Evolutionary conservation across 2,113 vertebrate species (phyloP).

Genomic region (Tursiops truncatus): DNA sequence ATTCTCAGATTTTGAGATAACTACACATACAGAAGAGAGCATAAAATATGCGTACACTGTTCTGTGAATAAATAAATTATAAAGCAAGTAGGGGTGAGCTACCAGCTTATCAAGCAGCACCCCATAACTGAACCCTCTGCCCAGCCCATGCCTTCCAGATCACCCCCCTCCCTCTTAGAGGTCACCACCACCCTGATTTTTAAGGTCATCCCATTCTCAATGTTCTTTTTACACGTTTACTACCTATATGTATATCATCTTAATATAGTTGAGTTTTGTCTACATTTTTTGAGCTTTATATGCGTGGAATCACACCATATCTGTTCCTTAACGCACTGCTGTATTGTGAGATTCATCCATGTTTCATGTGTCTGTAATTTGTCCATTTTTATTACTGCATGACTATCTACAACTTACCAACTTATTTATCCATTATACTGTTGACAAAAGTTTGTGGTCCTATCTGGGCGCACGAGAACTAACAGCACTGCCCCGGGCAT

Average conservation of each 20-base stretch:
- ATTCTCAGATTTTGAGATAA: background rate
- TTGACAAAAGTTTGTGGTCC: background rate
- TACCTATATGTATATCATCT: background rate
- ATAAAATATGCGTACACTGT: background rate
- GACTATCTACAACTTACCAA: background rate
- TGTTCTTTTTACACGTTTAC: background rate
- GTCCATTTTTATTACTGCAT: background rate
- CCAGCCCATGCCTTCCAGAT: fast-evolving
- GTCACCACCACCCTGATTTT: background rate
- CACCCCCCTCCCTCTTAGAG: background rate
- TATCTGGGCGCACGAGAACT: background rate
- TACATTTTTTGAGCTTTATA: background rate
- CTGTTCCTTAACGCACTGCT: background rate
- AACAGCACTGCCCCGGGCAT: background rate
- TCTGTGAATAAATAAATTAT: background rate
- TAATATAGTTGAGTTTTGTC: background rate
- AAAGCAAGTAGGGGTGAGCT: background rate
- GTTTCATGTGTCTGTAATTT: background rate
- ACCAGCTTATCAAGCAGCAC: background rate
- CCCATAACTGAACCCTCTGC: background rate
- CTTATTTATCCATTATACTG: background rate
- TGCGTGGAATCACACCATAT: background rate
- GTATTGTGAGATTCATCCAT: background rate
- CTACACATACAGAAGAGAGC: background rate
- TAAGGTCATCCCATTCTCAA: background rate